A percentile compares a stretch with the other conserved stretches of the same genome.
These are phyloP conservation scores for Sebastes paucispinis DNA, from an alignment of 2,797 vertebrate genomes.

Conservation along the genomic window DNA sequence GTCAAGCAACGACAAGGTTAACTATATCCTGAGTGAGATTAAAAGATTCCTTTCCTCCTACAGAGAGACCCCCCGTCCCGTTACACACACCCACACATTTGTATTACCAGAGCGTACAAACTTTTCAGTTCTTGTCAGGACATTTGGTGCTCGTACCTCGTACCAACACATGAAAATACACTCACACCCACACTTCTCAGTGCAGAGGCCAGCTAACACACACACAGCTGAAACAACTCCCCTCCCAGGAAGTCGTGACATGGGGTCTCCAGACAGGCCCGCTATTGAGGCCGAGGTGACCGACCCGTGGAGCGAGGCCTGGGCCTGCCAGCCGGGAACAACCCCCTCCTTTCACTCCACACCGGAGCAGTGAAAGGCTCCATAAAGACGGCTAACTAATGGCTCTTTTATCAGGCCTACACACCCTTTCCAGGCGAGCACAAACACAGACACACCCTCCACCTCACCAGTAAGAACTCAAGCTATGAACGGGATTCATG, in stretches of 20 bases:
- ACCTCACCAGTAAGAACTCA: conserved; percentile 17
- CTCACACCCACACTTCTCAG: conserved; percentile 17
- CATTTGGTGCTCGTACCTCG: not conserved
- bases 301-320: not conserved
- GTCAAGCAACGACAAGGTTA: conserved; percentile 43
- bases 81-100: not conserved
- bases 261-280: conserved; percentile 58
- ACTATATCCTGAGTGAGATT: conserved; percentile 42
- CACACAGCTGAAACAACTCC: conserved; percentile 74
- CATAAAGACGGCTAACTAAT: conserved; percentile 65
- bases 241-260: conserved; percentile 70
- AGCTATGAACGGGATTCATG: conserved; percentile 39
- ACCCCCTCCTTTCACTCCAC: conserved; percentile 59
- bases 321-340: conserved; percentile 57
- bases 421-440: conserved; percentile 50
- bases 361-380: conserved; percentile 64
- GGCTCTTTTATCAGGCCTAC: conserved; percentile 65
- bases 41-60: conserved; percentile 36
- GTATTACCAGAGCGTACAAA: not conserved
- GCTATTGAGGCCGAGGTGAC: conserved; percentile 59
- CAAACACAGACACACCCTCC: conserved; percentile 73
- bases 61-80: not conserved
- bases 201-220: conserved; percentile 17
- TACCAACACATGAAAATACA: conserved; percentile 1
- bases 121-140: not conserved